Conservation (phyloP, 37 sponge, comb jelly and placozoan species). For the Dysidea cf. avara region DNA sequence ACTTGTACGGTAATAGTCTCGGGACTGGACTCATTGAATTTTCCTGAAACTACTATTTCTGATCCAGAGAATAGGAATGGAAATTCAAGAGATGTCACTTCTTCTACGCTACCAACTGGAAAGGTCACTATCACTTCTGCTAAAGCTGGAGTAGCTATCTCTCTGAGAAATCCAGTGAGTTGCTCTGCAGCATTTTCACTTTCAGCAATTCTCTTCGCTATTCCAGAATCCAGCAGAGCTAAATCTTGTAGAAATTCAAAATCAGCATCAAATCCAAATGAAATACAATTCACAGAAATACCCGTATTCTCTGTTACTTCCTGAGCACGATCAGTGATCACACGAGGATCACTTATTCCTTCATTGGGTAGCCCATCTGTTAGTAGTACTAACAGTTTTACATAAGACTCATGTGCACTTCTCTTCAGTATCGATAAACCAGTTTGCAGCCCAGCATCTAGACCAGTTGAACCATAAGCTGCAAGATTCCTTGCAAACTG, state of each 20-base stretch:
- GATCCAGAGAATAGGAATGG: constrained; percentile 56
- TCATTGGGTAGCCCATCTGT: constrained; percentile 61
- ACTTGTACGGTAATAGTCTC: constrained; percentile 18
- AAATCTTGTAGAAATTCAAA: constrained; percentile 36
- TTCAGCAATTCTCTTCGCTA: constrained; percentile 37
- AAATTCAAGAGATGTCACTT: constrained; percentile 4
- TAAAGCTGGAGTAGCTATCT: constrained; percentile 49
- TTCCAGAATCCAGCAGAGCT: constrained; percentile 42
- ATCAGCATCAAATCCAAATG: constrained; percentile 43
- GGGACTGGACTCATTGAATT: constrained; percentile 3
- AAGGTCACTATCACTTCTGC: constrained; percentile 14
- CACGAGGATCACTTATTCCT: constrained; percentile 22
- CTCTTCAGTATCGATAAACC: constrained; percentile 28
- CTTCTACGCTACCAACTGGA: not conserved
- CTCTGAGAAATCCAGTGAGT: constrained; percentile 48
- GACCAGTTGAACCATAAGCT: constrained; percentile 47
- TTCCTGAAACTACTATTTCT: constrained; percentile 52
- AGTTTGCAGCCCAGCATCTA: constrained; percentile 26
- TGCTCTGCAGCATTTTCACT: constrained; percentile 46
- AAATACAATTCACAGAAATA: constrained; percentile 58
- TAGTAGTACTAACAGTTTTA: constrained; percentile 51
- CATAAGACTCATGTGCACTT: not conserved
- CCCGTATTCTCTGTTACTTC: constrained; percentile 12
- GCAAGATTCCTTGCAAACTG: constrained; percentile 8
- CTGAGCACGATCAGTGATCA: constrained; percentile 9